A percentile compares a stretch with the other conserved stretches of the same genome.
These are phyloP conservation scores for Branchinecta lindahli DNA, from an alignment of 1,140 invertebrate species.

Conservation along the genomic window DNA sequence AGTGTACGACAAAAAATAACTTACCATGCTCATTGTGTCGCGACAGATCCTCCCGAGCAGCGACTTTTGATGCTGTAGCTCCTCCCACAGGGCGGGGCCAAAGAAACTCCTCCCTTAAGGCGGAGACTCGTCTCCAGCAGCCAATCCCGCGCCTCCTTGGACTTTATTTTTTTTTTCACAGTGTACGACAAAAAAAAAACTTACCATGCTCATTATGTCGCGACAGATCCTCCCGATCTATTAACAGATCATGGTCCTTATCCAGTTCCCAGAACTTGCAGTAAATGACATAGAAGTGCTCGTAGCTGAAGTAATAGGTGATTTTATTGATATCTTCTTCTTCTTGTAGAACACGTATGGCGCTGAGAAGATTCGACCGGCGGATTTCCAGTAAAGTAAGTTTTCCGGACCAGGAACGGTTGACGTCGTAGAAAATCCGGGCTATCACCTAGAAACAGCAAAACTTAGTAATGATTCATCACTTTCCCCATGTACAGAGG, in stretches of 20 bases:
- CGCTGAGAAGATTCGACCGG: slow-evolving; percentile 67
- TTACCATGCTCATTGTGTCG: slow-evolving; percentile 90
- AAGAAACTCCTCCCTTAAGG: too few species aligned
- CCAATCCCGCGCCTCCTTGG: too few species aligned
- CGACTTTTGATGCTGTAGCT: too few species aligned
- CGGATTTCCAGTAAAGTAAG: slow-evolving; percentile 78
- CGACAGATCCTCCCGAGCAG: slow-evolving; percentile 76
- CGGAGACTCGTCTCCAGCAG: too few species aligned
- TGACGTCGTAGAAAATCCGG: slow-evolving; percentile 95
- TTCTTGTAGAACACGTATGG: slow-evolving; percentile 53
- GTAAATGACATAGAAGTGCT: slow-evolving; percentile 99
- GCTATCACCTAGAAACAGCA: slow-evolving; percentile 77
- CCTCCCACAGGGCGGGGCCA: too few species aligned
- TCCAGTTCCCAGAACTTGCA: slow-evolving; percentile 99
- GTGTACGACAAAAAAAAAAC: too few species aligned
- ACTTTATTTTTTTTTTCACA: too few species aligned
- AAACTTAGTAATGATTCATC: too few species aligned
- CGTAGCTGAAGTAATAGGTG: slow-evolving; percentile 95
- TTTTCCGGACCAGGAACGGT: slow-evolving; percentile 89
- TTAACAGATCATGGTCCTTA: slow-evolving; percentile 91
- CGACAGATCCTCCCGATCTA: slow-evolving; percentile 78
- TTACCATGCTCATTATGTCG: slow-evolving; percentile 90
- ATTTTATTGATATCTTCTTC: slow-evolving; percentile 62
- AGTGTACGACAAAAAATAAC: too few species aligned
- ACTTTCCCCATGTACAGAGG: too few species aligned